Evolutionary conservation across 2,888 invertebrate species (phyloP), one percentile per base, ranked within the genome.

Genomic region (Drosophila siamana): DNA sequence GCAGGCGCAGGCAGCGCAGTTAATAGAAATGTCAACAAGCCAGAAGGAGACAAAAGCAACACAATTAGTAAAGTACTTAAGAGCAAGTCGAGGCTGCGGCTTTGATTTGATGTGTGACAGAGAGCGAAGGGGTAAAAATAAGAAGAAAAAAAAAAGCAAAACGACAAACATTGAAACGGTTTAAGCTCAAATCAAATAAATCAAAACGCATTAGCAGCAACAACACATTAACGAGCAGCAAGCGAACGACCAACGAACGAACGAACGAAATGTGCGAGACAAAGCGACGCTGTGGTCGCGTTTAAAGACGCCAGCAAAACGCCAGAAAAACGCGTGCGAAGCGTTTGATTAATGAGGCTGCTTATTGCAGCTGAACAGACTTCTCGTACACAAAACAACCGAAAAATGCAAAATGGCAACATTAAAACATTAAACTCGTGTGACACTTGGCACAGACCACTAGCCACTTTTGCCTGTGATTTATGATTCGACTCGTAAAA

Each of bases 311-410:
- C 78, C 15, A 50, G 19, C 59, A 69, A 81, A 81, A 70, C 77
- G 74, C 72, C 3, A 52, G 64, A 26, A 68, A 85, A 74, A 52
- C 85, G 86, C 83, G 69, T 46, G 72, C 69, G 65, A 16, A 44
- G 56, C 46, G 68, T 80, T 80, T 83, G 80, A 83, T 83, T 83
- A 83, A 86, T 86, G 72, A 76, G 9, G 28, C 67, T 40, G 57
- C 48, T 47, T 51, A 13, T 40, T 69, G 74, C 54, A 52, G 16
- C 33, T 22, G n/a, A 41, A 56, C 16, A 47, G 7, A 52, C 19
- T 19, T 2, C 19, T 30, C 16, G 33, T 22, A 44, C 30, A 13
- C 15, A 19, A 40, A 19, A 28, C 16, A 40, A 40, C 57, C 61
- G 50, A 55, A 48, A 64, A 46, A 43, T 38, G 36, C 36, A 63